Conservation (phyloP, 1,140 invertebrate genomes). For the Mesaphorura yosii region DNA sequence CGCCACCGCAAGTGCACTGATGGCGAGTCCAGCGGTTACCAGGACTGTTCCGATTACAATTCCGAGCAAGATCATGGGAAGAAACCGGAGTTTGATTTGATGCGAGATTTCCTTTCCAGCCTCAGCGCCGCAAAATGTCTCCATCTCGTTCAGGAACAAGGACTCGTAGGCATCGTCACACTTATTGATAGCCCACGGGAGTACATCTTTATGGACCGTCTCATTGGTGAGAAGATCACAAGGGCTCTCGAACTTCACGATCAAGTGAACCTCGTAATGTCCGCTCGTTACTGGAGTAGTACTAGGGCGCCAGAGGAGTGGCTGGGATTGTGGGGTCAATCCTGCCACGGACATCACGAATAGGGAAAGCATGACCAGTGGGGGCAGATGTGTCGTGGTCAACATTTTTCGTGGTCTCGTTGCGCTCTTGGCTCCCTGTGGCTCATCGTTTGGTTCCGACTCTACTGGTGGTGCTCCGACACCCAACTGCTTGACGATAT, state of each 20-base stretch:
- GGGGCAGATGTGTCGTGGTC: neutral
- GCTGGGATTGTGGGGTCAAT: conserved; percentile 2
- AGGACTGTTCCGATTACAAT: neutral
- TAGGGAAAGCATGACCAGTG: no score
- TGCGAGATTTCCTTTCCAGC: no score
- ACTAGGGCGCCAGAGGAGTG: conserved; percentile 11
- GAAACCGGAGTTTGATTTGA: neutral
- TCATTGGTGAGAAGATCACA: conserved; percentile 5
- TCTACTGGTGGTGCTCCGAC: no score
- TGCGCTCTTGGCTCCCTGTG: neutral
- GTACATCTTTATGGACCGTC: neutral
- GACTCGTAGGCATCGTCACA: conserved; percentile 14
- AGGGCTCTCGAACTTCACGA: conserved; percentile 6
- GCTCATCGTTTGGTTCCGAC: no score
- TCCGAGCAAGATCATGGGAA: neutral
- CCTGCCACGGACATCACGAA: neutral
- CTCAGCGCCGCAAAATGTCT: conserved; percentile 1
- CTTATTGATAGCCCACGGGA: neutral
- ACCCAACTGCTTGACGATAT: neutral
- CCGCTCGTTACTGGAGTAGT: conserved; percentile 10
- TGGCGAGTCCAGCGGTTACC: neutral
- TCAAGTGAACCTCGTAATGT: conserved; percentile 1
- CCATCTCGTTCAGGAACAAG: conserved; percentile 10
- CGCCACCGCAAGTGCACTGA: neutral
- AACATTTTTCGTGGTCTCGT: no score